Conservation (phyloP, 2,888 invertebrate species). For the Orthosia cruda region DNA sequence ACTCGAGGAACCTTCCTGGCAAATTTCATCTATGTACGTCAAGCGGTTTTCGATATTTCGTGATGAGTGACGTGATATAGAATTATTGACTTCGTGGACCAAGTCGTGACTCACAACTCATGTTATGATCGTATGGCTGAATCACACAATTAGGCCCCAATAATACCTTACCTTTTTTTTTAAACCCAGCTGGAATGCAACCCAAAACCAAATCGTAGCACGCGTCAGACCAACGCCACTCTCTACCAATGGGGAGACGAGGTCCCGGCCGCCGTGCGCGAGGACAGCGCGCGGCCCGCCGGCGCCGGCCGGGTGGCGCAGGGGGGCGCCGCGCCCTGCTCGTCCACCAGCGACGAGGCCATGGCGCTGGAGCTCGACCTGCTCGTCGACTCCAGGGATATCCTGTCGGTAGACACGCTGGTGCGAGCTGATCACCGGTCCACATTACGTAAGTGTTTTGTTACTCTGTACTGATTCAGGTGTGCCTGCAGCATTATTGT, state of each 20-base stretch:
- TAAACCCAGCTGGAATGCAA: slow-evolving; percentile 76
- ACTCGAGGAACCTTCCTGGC: no score
- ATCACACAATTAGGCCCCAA: background rate
- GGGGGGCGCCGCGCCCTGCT: slow-evolving; percentile 75
- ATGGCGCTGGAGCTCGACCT: slow-evolving; percentile 85
- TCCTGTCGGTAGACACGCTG: slow-evolving; percentile 92
- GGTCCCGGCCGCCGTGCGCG: slow-evolving; percentile 72
- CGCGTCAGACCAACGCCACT: slow-evolving; percentile 80
- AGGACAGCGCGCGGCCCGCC: slow-evolving; percentile 67
- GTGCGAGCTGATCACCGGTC: slow-evolving; percentile 92
- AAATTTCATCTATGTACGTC: no score
- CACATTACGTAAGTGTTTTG: slow-evolving; percentile 78
- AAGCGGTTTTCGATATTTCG: no score
- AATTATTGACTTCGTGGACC: no score
- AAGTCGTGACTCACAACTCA: no score
- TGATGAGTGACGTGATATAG: no score
- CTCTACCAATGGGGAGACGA: slow-evolving; percentile 70
- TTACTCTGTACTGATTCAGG: no score
- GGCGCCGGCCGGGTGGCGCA: slow-evolving; percentile 75
- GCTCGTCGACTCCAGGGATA: slow-evolving; percentile 88
- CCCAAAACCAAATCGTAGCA: slow-evolving; percentile 70
- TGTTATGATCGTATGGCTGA: no score
- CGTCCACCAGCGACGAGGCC: slow-evolving; percentile 70
- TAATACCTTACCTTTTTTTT: background rate
- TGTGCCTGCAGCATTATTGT: no score